Evolutionary conservation across 2,888 invertebrate species (phyloP).

Genomic region (Scrobipalpa atriplicella): DNA sequence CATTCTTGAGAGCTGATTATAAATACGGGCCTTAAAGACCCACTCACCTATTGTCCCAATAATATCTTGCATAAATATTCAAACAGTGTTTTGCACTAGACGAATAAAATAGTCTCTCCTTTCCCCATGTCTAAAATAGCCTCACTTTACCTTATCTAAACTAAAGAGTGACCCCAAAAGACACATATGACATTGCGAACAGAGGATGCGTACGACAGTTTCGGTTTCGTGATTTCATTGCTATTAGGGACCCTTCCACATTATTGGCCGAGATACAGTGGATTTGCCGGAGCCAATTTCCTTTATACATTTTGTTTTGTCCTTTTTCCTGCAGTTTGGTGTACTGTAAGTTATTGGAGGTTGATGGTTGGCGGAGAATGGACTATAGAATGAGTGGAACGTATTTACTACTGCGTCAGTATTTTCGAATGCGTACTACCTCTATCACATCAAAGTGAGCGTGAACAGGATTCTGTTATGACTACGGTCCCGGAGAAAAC

Average conservation of each 20-base stretch:
- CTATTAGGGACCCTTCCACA: constrained; percentile 79
- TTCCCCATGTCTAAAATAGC: background rate
- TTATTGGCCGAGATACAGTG: constrained; percentile 82
- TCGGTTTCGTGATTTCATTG: constrained; percentile 82
- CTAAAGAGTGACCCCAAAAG: constrained; percentile 28
- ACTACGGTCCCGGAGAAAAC: no score
- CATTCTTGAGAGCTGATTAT: no score
- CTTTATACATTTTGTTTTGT: constrained; percentile 83
- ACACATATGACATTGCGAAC: constrained; percentile 62
- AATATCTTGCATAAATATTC: no score
- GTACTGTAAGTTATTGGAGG: constrained; percentile 77
- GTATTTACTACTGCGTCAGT: background rate
- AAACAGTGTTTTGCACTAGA: no score
- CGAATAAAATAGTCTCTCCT: background rate
- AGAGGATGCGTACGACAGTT: constrained; percentile 71
- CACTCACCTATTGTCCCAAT: no score
- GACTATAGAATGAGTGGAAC: background rate
- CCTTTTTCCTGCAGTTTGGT: constrained; percentile 81
- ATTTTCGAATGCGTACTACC: no score
- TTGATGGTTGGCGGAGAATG: constrained; percentile 64
- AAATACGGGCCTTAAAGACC: no score
- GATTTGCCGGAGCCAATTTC: constrained; percentile 83
- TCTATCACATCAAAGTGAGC: no score
- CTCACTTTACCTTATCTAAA: constrained; percentile 19
- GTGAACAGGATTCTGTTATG: no score